A percentile compares a stretch with the other conserved stretches of the same genome.
These are phyloP conservation scores for Lasiurus borealis DNA, from an alignment of 2,113 vertebrate genomes.

Conservation along the genomic window DNA sequence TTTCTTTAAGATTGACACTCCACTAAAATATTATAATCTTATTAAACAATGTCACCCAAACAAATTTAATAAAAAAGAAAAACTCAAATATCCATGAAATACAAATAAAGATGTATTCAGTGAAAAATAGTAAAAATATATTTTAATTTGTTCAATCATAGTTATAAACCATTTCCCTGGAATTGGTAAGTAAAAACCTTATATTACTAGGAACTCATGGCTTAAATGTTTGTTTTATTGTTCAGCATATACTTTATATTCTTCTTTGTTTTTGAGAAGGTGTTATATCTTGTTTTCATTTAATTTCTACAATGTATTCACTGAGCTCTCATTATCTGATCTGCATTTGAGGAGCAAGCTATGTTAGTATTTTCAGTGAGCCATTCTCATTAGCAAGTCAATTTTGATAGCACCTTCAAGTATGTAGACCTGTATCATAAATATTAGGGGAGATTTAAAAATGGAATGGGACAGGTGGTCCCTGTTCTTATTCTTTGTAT, in stretches of 20 bases:
- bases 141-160: neutral
- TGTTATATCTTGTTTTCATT: slow-evolving; percentile 50
- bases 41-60: neutral
- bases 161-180: neutral
- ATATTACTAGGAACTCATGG: neutral
- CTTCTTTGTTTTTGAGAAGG: neutral
- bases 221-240: neutral
- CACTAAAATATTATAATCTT: neutral
- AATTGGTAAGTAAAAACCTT: neutral
- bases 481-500: neutral
- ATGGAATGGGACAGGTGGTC: neutral
- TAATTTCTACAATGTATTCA: slow-evolving; percentile 33
- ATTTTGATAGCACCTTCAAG: slow-evolving; percentile 40
- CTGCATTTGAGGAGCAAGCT: neutral
- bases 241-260: neutral
- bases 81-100: neutral
- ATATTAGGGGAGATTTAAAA: neutral
- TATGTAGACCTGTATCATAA: slow-evolving; percentile 11
- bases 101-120: neutral
- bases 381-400: slow-evolving; percentile 66
- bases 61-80: neutral
- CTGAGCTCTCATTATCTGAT: slow-evolving; percentile 47
- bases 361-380: neutral
- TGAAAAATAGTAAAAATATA: neutral
- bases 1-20: neutral